Conservation (phyloP, 2,113 vertebrate species). For the Semicossyphus pulcher region DNA sequence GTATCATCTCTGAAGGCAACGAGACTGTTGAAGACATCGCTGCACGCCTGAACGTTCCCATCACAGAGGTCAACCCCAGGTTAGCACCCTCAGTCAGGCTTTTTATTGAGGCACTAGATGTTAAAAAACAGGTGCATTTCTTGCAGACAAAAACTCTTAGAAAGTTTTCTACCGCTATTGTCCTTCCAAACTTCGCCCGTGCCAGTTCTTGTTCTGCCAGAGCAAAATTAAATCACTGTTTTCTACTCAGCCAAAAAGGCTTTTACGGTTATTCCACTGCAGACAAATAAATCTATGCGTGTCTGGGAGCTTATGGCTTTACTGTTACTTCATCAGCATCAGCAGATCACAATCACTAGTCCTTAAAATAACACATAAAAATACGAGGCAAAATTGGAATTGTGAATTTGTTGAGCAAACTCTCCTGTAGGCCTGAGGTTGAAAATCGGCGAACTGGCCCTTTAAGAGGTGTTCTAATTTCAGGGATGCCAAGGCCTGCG, state of each 20-base stretch:
- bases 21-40: slow-evolving; percentile 96
- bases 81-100: slow-evolving; percentile 37
- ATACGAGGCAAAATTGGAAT: too few species aligned
- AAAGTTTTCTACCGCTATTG: background rate
- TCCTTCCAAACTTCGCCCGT: background rate
- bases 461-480: too few species aligned
- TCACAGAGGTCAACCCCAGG: slow-evolving; percentile 93
- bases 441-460: too few species aligned
- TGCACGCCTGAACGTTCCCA: slow-evolving; percentile 89
- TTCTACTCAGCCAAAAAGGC: slow-evolving; percentile 37
- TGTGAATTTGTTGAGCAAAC: too few species aligned
- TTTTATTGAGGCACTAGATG: too few species aligned
- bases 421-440: too few species aligned
- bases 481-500: slow-evolving; percentile 94
- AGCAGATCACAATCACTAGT: too few species aligned
- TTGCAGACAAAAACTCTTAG: too few species aligned
- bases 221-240: slow-evolving; percentile 23
- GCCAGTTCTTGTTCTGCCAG: background rate
- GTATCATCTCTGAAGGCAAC: slow-evolving; percentile 95
- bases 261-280: slow-evolving; percentile 38
- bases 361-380: too few species aligned
- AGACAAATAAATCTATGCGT: slow-evolving; percentile 36
- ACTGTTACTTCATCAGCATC: slow-evolving; percentile 9
- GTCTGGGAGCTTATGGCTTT: background rate
- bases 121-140: too few species aligned